These are phyloP conservation scores for Anarrhichthys ocellatus DNA, from an alignment of 2,113 vertebrate species.

Conservation along the genomic window DNA sequence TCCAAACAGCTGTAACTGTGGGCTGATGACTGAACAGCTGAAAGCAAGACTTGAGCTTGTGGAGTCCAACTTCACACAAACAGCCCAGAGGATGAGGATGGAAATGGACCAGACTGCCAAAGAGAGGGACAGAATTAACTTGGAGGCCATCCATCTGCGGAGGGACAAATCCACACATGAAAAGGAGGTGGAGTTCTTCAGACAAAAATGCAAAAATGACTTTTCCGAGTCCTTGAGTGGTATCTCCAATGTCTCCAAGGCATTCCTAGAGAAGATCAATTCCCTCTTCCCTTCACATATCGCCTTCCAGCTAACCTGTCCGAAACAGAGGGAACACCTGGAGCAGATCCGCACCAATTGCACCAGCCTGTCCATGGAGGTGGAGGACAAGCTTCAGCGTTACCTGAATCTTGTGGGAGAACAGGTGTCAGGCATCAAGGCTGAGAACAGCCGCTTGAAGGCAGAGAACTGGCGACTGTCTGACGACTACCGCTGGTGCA, in stretches of 20 bases:
- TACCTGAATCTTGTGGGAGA: constrained; percentile 70
- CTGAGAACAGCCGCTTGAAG: constrained; percentile 70
- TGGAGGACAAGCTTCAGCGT: constrained; percentile 75
- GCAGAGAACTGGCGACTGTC: constrained; percentile 72
- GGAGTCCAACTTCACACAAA: constrained; percentile 79
- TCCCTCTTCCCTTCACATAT: constrained; percentile 70
- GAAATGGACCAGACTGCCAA: constrained; percentile 66
- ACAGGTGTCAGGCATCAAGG: constrained; percentile 59
- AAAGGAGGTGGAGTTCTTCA: constrained; percentile 57
- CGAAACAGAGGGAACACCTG: constrained; percentile 75
- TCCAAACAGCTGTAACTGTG: constrained; percentile 27
- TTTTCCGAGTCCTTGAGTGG: constrained; percentile 71
- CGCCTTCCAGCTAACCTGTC: constrained; percentile 80
- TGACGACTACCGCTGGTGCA: constrained; percentile 69
- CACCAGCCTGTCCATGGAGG: constrained; percentile 76
- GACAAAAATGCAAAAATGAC: constrained; percentile 73
- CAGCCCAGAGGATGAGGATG: constrained; percentile 30
- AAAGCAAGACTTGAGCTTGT: constrained; percentile 58
- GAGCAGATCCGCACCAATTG: constrained; percentile 76
- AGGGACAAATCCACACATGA: constrained; percentile 65
- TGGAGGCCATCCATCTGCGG: constrained; percentile 76
- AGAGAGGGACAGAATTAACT: constrained; percentile 62
- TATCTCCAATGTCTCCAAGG: constrained; percentile 75
- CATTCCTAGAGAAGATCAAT: constrained; percentile 79
- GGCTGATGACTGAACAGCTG: neutral